Evolutionary conservation across 2,888 invertebrate genomes (phyloP).

Genomic region (Phaonia tiefii): DNA sequence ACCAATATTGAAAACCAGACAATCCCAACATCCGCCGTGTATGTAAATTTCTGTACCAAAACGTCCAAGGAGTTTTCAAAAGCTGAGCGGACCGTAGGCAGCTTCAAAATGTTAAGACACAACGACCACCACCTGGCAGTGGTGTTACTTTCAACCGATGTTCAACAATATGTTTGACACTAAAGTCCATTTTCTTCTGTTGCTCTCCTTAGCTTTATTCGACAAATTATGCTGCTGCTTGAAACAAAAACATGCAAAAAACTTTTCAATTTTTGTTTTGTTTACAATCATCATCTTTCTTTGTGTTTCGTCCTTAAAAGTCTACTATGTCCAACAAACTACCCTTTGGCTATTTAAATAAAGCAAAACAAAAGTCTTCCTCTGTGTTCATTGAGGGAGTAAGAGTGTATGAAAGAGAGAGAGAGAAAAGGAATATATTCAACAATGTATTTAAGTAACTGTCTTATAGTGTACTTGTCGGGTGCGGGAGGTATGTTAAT

Average conservation of each 20-base stretch:
- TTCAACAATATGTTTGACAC: conserved; percentile 45
- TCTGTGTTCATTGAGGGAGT: background rate
- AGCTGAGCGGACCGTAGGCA: conserved; percentile 50
- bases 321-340: conserved; percentile 7
- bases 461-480: no score
- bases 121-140: conserved; percentile 40
- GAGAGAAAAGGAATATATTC: no score
- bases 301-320: conserved; percentile 6
- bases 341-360: conserved; percentile 35
- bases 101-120: no score
- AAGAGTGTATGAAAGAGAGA: no score
- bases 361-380: conserved; percentile 28
- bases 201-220: background rate
- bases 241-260: background rate
- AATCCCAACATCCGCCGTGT: conserved; percentile 29
- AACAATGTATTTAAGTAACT: no score
- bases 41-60: conserved; percentile 43
- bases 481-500: no score
- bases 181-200: conserved; percentile 27
- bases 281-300: conserved; percentile 24
- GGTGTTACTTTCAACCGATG: conserved; percentile 25
- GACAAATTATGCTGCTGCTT: background rate
- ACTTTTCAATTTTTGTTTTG: conserved; percentile 5
- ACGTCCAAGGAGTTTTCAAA: background rate
- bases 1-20: conserved; percentile 15